Base-by-base conservation (phyloP, 2,888 invertebrate genomes). In the Yponomeuta malinellus region DNA sequence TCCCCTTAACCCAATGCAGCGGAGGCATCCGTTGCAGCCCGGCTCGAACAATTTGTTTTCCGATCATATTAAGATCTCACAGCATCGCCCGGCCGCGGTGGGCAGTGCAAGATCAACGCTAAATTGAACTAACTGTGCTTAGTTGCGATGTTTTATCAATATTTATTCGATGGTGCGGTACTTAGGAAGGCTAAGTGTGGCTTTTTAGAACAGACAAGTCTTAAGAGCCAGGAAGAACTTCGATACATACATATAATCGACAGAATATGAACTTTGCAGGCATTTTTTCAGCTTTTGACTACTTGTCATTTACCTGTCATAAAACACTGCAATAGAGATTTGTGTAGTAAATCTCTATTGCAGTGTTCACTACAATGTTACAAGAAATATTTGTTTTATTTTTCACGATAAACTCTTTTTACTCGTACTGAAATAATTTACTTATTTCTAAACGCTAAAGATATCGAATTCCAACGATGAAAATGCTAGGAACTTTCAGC, bases 51-150 rank as follows among this genome's bases (percentile, higher is more conserved):
- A 85, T 85, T 86, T 84, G 83, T 83, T 79, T 76, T 73, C 73
- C 78, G 81, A 84, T 85, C 84, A 77, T 79, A 84, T 83, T 83
- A 83, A 82, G 83, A 88, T 88, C 87, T 85, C 81, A 78, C 76
- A 74, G 79, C 80, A 79, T 78, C 76, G 68, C 72, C 74, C 65
- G 48, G 48, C 75, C 74, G 75, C 75, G 74, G 77, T 63, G n/a
- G 37, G 63, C n/a, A 63, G 48, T 37, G 63, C 70, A 23, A 64
- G 43, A 70, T 63, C 73, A 75, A 76, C 69, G 76, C 75, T 83
- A 85, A 86, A 89, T 89, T 86, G 87, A 79, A 82, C 80, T 88
- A 88, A 87, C 89, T 83, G 89, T 86, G 84, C 78, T 68, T 59
- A 12, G 52, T 59, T 59, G 15, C 52, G 1, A 59, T 59, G 52